Evolutionary conservation across 2,888 invertebrate genomes (phyloP).

Genomic region (Athrips mouffetella): DNA sequence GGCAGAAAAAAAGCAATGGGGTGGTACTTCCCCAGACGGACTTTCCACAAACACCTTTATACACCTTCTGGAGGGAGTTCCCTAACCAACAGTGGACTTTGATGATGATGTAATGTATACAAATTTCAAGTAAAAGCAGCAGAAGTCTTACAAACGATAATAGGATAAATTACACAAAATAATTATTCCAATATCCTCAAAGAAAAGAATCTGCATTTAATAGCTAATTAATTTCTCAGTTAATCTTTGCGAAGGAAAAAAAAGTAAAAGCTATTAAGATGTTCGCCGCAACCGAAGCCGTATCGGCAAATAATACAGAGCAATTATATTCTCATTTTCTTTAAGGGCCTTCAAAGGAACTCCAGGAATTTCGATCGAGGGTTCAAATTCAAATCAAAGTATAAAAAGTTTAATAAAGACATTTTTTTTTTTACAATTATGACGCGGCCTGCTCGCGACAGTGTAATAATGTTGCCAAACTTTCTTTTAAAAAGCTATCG

Average conservation of each 20-base stretch:
- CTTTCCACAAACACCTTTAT: no score
- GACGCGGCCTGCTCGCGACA: conserved; percentile 58
- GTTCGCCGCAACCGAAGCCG: conserved; percentile 42
- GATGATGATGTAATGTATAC: no score
- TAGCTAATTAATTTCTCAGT: conserved; percentile 50
- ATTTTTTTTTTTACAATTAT: conserved; percentile 62
- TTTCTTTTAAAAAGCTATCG: conserved; percentile 42
- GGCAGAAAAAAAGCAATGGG: no score
- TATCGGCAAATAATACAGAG: conserved; percentile 56
- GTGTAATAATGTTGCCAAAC: conserved; percentile 37
- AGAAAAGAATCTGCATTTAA: conserved; percentile 29
- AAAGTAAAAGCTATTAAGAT: conserved; percentile 29
- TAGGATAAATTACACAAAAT: not conserved
- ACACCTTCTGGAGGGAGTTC: no score
- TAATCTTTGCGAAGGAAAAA: conserved; percentile 34
- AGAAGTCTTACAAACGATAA: not conserved
- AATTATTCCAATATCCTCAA: conserved; percentile 1
- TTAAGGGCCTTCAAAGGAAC: conserved; percentile 51
- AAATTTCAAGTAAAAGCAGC: no score
- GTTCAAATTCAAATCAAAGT: conserved; percentile 61
- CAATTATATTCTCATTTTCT: conserved; percentile 68
- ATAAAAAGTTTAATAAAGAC: conserved; percentile 29
- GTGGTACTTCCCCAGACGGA: no score
- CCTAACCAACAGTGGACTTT: no score
- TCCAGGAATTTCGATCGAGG: conserved; percentile 58